Conservation (phyloP, 2,113 vertebrate species). For the Hiodon tergisus region DNA sequence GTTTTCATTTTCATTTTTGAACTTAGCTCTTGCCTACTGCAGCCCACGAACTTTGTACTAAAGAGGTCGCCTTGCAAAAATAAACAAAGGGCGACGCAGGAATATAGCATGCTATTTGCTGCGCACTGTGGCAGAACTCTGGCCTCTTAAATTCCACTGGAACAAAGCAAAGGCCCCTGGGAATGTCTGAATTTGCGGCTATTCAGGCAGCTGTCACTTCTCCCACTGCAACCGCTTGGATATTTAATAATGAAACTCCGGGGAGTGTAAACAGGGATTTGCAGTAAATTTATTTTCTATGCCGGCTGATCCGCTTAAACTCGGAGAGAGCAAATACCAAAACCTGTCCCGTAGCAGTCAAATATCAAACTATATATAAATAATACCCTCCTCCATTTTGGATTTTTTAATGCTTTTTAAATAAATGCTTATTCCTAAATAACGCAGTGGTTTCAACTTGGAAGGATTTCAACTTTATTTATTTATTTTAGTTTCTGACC, state of each 20-base stretch:
- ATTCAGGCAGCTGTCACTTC: not conserved
- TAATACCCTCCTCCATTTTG: conserved; percentile 8
- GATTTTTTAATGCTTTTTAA: not conserved
- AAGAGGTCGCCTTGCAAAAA: not conserved
- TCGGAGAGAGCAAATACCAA: not conserved
- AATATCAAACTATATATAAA: not conserved
- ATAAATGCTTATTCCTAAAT: conserved; percentile 2
- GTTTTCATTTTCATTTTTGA: no score
- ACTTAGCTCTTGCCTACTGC: no score
- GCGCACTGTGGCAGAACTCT: not conserved
- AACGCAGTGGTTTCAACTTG: not conserved
- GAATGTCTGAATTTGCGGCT: not conserved
- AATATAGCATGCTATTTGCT: not conserved
- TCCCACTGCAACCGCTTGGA: not conserved
- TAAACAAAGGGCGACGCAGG: not conserved
- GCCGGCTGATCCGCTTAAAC: not conserved
- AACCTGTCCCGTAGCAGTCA: not conserved
- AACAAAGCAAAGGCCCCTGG: not conserved
- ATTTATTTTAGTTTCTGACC: not conserved
- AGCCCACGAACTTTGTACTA: not conserved
- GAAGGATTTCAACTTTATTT: conserved; percentile 10
- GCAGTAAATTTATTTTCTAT: conserved; percentile 9
- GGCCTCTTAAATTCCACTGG: not conserved
- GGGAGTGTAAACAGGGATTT: conserved; percentile 9
- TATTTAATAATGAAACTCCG: not conserved